Conservation (phyloP, 1,140 invertebrate species). For the Drosophila pseudoananassae region DNA sequence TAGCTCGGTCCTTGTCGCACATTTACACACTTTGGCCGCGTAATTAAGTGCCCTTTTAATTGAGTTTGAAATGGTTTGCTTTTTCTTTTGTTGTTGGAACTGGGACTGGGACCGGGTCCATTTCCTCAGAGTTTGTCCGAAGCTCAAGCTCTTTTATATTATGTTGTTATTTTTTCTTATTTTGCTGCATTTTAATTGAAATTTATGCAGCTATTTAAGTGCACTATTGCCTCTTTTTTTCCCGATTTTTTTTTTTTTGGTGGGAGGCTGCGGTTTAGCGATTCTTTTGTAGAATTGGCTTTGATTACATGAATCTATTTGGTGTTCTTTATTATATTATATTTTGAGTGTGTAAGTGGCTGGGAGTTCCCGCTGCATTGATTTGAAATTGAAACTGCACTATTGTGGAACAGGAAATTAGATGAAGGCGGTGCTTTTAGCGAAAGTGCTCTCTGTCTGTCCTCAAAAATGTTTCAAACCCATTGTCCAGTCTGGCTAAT, state of each 20-base stretch:
- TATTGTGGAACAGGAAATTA: slow-evolving; percentile 46
- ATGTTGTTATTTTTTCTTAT: slow-evolving; percentile 51
- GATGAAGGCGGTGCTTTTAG: slow-evolving; percentile 40
- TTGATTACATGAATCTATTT: slow-evolving; percentile 35
- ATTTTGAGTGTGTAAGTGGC: slow-evolving; percentile 11
- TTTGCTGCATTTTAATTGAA: slow-evolving; percentile 74
- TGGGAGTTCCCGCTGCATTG: slow-evolving; percentile 47
- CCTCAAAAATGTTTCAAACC: not conserved
- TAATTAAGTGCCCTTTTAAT: slow-evolving; percentile 77
- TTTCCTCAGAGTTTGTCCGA: slow-evolving; percentile 23
- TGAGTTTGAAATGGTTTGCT: slow-evolving; percentile 66
- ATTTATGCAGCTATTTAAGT: slow-evolving; percentile 78
- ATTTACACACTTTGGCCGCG: slow-evolving; percentile 39
- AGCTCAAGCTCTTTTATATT: slow-evolving; percentile 11
- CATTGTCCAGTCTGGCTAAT: slow-evolving; percentile 12
- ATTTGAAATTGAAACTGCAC: slow-evolving; percentile 51
- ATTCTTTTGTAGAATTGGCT: slow-evolving; percentile 62
- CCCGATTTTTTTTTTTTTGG: not conserved
- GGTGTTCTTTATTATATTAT: slow-evolving; percentile 12
- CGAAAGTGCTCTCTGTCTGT: slow-evolving; percentile 22
- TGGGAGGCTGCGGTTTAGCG: slow-evolving; percentile 59
- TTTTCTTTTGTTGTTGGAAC: slow-evolving; percentile 18
- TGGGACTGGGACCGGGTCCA: not conserved
- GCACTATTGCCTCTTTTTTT: slow-evolving; percentile 8
- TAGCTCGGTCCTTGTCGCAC: not conserved